Evolutionary conservation across 1,140 invertebrate species (phyloP), one percentile per base, ranked within the genome.

Genomic region (Drosophila fuyamai): DNA sequence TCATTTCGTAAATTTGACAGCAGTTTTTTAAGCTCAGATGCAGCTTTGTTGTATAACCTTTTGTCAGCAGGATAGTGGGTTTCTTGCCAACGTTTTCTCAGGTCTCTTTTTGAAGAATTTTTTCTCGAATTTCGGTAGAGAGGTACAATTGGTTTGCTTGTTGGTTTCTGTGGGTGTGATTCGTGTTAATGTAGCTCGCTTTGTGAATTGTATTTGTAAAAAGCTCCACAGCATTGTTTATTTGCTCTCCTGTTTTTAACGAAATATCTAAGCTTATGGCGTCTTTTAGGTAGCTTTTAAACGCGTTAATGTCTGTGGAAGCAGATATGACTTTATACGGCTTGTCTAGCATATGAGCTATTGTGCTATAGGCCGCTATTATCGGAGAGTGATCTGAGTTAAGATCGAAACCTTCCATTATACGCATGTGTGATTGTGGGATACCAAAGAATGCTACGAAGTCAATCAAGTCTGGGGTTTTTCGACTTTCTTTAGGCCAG

Each of bases 391-490:
- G 61, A 57, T 76, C 67, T 23, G 74, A 76, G 53, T 38, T 61
- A 23, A 71, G 43, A 44, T 72, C 67, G 36, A 60, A 57, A 46
- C 56, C 61, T 50, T 66, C 32, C 13, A 40, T 43, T 56, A 56
- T 5, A 0, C 23, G 29, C 32, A 66, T 56, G 5, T 51, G 40
- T 50, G 40, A 4, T 46, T 62, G 50, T 43, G 66, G 68, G 5
- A 92, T 59, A 36, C 82, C 85, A 70, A 76, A 81, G 9, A 56
- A 61, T 32, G 93, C 59, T 32, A 91, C 82, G 44, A 93, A 93
- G 40, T 93, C 91, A 10, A 93, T n/a, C 10, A 93, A 13, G 59
- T 93, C 90, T 8, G 92, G 88, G 10, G 70, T 82, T 90, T 90
- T 92, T 40, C 60, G 81, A 13, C 18, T 27, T 38, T 92, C 92